Conservation (phyloP, 2,888 invertebrate genomes). For the Rhorus exstirpatorius region DNA sequence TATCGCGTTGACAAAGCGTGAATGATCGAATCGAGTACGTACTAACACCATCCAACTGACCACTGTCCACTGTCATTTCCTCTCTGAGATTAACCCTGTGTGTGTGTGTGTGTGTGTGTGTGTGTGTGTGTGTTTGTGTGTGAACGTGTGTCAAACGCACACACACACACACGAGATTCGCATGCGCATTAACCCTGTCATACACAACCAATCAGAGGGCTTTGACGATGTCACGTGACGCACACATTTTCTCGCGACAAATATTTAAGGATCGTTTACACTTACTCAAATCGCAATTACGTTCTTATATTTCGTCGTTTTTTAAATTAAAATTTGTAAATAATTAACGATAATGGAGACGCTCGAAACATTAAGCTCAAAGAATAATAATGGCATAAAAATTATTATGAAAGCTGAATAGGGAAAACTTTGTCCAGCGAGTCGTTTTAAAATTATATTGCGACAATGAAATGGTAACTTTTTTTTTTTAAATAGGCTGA, state of each 20-base stretch:
- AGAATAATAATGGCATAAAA: no score
- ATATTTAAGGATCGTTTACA: constrained; percentile 4
- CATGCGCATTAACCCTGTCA: neutral
- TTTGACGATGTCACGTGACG: constrained; percentile 30
- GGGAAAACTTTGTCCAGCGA: no score
- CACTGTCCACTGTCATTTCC: constrained; percentile 55
- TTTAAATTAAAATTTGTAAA: neutral
- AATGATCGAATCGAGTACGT: constrained; percentile 49
- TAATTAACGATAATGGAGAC: no score
- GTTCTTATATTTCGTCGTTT: neutral
- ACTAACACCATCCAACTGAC: no score
- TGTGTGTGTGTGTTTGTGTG: no score
- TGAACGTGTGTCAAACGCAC: no score
- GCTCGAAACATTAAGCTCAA: no score
- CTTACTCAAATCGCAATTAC: neutral
- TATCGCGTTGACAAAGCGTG: constrained; percentile 21
- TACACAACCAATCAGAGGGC: constrained; percentile 25
- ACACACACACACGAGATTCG: neutral
- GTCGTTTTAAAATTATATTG: no score
- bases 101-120: no score
- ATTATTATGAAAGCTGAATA: no score
- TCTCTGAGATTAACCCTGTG: constrained; percentile 7
- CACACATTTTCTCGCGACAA: constrained; percentile 26
- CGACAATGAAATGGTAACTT: no score
- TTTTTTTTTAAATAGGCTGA: no score